A percentile compares a stretch with the other conserved stretches of the same genome.
Evolutionary conservation across 2,113 vertebrate genomes (phyloP).

Genomic region (Takifugu bimaculatus): DNA sequence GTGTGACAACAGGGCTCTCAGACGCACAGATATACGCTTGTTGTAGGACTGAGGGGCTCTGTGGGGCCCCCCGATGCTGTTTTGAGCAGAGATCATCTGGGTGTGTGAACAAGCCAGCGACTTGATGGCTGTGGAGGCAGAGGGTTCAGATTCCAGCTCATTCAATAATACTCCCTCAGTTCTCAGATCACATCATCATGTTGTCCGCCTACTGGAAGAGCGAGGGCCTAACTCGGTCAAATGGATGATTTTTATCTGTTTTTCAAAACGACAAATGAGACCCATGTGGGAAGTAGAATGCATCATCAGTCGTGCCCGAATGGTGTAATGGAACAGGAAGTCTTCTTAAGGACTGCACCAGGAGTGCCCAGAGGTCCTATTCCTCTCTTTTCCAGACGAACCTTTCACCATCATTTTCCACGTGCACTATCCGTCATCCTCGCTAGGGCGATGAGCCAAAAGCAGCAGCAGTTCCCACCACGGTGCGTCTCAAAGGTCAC

Average conservation of each 20-base stretch:
- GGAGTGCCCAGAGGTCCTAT: neutral
- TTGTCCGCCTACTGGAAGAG: constrained; percentile 17
- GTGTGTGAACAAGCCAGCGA: constrained; percentile 39
- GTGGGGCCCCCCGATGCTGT: constrained; percentile 37
- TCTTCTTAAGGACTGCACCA: no score
- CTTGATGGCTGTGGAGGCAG: constrained; percentile 20
- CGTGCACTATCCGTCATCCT: constrained; percentile 22
- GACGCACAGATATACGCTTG: constrained; percentile 53
- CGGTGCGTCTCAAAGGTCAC: neutral
- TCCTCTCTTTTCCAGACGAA: constrained; percentile 1
- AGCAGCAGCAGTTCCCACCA: no score
- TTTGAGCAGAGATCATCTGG: constrained; percentile 28
- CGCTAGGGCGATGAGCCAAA: neutral
- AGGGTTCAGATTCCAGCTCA: constrained; percentile 54
- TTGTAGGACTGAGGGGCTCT: constrained; percentile 57
- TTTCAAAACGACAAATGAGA: neutral
- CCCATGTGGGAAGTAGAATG: neutral
- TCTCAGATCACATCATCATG: constrained; percentile 43
- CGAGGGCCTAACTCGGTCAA: constrained; percentile 14
- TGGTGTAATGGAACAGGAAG: neutral
- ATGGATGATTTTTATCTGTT: constrained; percentile 1
- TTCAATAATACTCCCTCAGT: constrained; percentile 62
- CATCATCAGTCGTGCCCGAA: constrained; percentile 5
- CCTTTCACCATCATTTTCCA: constrained; percentile 22
- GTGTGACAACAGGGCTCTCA: constrained; percentile 21